Conservation (phyloP, 2,797 vertebrate species). For the Microhierax caerulescens region DNA sequence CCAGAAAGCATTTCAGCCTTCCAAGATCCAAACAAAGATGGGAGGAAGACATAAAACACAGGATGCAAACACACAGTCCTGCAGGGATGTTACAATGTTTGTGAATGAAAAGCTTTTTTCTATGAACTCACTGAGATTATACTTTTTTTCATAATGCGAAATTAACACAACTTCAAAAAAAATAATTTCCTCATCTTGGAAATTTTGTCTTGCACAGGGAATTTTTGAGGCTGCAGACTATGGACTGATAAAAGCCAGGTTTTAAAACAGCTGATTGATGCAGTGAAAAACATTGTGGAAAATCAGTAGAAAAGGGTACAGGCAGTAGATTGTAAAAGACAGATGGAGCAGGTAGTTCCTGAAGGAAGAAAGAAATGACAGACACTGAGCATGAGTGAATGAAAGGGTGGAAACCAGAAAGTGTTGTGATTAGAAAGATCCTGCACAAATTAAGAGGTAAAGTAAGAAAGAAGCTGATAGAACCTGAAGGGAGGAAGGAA, state of each 20-base stretch:
- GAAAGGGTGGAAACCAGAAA: background rate
- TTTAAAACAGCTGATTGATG: background rate
- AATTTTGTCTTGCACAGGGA: background rate
- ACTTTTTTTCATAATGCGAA: background rate
- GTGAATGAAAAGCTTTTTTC: background rate
- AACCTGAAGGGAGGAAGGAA: background rate
- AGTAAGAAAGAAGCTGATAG: background rate
- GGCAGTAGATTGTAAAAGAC: background rate
- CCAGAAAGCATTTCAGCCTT: background rate
- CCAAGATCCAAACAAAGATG: background rate
- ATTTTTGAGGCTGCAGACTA: background rate
- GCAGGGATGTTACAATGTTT: background rate
- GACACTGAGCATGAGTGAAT: background rate
- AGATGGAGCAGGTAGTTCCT: background rate
- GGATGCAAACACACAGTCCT: background rate
- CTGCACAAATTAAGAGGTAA: background rate
- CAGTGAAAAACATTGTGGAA: background rate
- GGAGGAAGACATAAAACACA: background rate
- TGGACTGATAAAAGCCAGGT: background rate
- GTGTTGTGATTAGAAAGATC: background rate
- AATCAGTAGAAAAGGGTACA: background rate
- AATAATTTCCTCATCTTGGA: background rate
- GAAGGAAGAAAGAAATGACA: background rate
- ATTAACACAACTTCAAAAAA: background rate
- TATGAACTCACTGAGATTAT: background rate